These are phyloP conservation scores for Ernsta delagoae DNA, from an alignment of 2,888 invertebrate species.

Conservation along the genomic window DNA sequence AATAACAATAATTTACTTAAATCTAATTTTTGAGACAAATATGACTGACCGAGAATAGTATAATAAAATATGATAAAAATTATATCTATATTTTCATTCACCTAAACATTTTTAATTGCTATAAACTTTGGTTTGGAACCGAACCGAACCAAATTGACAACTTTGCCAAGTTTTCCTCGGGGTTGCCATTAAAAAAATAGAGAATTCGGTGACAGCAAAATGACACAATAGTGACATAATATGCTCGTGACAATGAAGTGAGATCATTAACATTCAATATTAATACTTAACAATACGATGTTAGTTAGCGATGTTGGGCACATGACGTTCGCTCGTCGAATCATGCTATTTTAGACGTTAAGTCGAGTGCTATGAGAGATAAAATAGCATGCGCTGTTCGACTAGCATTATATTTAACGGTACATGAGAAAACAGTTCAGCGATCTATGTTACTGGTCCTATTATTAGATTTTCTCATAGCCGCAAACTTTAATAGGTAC, in stretches of 20 bases:
- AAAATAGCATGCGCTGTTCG: conserved; percentile 6
- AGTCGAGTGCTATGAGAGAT: background rate
- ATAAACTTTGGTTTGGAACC: conserved; percentile 11
- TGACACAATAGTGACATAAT: conserved; percentile 45
- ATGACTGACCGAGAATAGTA: conserved; percentile 26
- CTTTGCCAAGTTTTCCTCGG: background rate
- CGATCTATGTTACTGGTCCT: conserved; percentile 43
- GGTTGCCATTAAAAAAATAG: conserved; percentile 12
- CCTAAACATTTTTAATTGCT: conserved; percentile 11
- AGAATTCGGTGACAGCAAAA: conserved; percentile 25
- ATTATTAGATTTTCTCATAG: conserved; percentile 46
- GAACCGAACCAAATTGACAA: conserved; percentile 6
- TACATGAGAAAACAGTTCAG: conserved; percentile 38
- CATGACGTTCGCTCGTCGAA: conserved; percentile 7
- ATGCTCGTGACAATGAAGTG: conserved; percentile 77
- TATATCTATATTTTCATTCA: background rate
- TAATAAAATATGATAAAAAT: conserved; percentile 8
- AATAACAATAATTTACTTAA: conserved; percentile 33
- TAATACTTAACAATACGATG: conserved; percentile 80
- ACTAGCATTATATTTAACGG: conserved; percentile 24
- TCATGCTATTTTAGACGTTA: conserved; percentile 11
- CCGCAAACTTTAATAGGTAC: conserved; percentile 46
- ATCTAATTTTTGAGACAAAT: conserved; percentile 36
- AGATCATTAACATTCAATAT: conserved; percentile 82
- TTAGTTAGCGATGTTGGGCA: conserved; percentile 61